Base-by-base conservation (phyloP, 2,797 vertebrate species). In the Enteromius afrohamiltoni region DNA sequence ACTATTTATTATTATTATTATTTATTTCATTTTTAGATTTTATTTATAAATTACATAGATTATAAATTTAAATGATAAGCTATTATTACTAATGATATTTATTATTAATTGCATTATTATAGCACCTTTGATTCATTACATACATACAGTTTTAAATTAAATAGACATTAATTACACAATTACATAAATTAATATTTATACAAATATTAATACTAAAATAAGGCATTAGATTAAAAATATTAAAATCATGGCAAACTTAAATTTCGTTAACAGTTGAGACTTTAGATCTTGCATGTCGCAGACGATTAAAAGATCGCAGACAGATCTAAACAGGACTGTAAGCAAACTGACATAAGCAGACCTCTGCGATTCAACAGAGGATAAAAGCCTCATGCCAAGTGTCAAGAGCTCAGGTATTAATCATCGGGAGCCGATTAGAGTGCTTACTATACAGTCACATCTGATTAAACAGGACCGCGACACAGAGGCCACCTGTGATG, bases 381-480 rank as follows among this genome's bases (percentile, higher is more conserved):
- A 74, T 40, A 64, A 78, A 55, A 78, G 45, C 26, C 74, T 16
- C 51, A 68, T 51, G 79, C 65, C 55, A 64, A 49, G 60, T 71
- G 53, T 60, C 79, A 37, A 45, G 19, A 68, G 47, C 58, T 83
- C 80, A 79, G 51, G 75, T 58, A 83, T 68, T 40, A 69, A 55
- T 82, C 77, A 79, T 53, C 71, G 16, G 19, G 31, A 80, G 71
- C 82, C 80, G 77, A 86, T 83, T 80, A 58, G 14, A 83, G 76
- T 49, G 34, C 37, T 73, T 68, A 67, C 77, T 45, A 83, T 49
- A 71, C 23, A 64, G 64, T 45, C 65, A 77, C 62, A 51, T 83
- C 62, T 65, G 31, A 75, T 83, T 79, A 79, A 79, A 37, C 75
- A 80, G 68, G 68, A 79, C 58, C 9, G 9, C 60, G 75, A 45